Evolutionary conservation across 2,113 vertebrate species (phyloP), one percentile per base, ranked within the genome.

Genomic region (Pithys albifrons): DNA sequence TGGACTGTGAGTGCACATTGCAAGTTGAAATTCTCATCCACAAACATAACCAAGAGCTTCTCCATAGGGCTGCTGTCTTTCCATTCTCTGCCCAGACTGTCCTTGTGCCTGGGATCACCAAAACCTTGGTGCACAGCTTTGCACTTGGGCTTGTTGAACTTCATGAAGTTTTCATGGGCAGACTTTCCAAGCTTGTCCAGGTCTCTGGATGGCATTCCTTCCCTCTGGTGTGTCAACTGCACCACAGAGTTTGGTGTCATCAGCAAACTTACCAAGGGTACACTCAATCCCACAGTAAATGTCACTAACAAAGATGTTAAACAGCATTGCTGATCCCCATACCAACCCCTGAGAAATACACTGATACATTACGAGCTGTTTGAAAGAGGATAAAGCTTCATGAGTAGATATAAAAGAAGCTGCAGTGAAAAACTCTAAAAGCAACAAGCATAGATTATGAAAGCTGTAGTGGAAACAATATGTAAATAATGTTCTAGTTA

Each of bases 1-100:
- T 59, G 7, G 27, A 37, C 13, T 24, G 15, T 24, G 19, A 2
- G 4, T 0, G 0, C 12, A 45, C 25, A 12, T n/a, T 64, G 17
- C 28, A 25, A 17, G 4, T 43, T 51, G 59, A 51, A 9, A 51
- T 74, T 37, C 48, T 52, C 15, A 28, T 23, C 14, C 23, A 37
- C 14, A 27, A 73, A 8, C 3, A 37, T 5, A 28, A 27, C 5
- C 6, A 58, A 45, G 5, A 3, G 12, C 9, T 74, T 59, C 18
- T 73, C 37, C 14, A 37, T 23, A 37, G 27, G 8, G 1, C 6
- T 28, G 27, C 23, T 29, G 6, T 19, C 27, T 52, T 67, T 33
- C 31, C 14, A 24, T 45, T 59, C 12, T 67, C 27, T 81, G 8
- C 12, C 19, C 45, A 52, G 27, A 22, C 25, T 57, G 6, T 27